These are phyloP conservation scores for Actenoides hombroni DNA, from an alignment of 2,113 vertebrate species.

Conservation along the genomic window DNA sequence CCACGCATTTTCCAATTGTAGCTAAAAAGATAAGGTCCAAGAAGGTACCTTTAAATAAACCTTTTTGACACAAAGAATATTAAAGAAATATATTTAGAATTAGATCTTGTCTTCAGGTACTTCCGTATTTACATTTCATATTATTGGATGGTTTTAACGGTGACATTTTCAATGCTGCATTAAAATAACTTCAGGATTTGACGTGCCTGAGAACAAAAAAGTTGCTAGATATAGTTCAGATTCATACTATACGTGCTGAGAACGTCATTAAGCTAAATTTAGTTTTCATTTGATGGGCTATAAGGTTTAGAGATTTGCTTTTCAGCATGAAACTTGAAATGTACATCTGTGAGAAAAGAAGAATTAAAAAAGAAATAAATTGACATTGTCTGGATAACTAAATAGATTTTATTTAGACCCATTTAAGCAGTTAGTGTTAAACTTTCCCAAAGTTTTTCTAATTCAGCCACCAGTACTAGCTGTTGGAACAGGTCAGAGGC, in stretches of 20 bases:
- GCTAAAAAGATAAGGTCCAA: not conserved
- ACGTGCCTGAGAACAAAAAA: not conserved
- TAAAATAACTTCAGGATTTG: not conserved
- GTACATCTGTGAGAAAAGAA: not conserved
- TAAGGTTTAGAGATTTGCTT: not conserved
- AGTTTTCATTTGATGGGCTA: not conserved
- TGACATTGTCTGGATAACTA: not conserved
- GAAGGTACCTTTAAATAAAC: not conserved
- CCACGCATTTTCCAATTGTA: not conserved
- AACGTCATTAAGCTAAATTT: not conserved
- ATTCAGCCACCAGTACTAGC: not conserved
- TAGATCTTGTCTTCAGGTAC: not conserved
- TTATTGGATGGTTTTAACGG: not conserved
- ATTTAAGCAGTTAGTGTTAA: not conserved
- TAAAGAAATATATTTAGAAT: not conserved
- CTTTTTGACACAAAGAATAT: not conserved
- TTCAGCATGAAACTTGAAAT: not conserved
- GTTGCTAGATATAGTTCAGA: not conserved
- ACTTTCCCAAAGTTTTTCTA: not conserved
- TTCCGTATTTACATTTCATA: not conserved
- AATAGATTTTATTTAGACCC: not conserved
- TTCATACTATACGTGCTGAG: not conserved
- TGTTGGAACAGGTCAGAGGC: not conserved
- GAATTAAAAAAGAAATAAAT: no score
- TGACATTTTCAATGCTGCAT: not conserved